phyloP scores from a whole-genome alignment of 1,140 invertebrate species.

The Aphelinus atriplicis region DNA sequence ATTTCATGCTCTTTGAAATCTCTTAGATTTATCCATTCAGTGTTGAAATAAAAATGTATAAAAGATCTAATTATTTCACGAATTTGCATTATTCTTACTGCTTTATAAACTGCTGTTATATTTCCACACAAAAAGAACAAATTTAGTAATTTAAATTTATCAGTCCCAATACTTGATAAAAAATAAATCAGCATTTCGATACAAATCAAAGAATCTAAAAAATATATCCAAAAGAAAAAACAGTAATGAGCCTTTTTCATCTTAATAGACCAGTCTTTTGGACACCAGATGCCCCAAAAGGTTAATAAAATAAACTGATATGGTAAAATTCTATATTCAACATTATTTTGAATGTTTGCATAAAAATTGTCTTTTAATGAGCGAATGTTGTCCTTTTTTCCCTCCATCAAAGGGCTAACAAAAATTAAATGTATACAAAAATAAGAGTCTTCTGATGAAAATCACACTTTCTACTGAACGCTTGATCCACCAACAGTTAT shows the following conservation, averaged over 20 bases:
- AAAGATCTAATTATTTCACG: constrained; percentile 13
- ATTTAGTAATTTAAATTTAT: constrained; percentile 7
- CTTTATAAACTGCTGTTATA: constrained; percentile 27
- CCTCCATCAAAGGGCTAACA: no score
- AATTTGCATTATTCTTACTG: neutral
- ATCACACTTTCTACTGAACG: no score
- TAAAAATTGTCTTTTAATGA: no score
- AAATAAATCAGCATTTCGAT: constrained; percentile 21
- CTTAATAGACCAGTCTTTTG: constrained; percentile 2
- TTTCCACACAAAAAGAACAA: constrained; percentile 24
- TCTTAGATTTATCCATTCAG: neutral
- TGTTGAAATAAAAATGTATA: neutral
- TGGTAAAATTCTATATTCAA: constrained; percentile 25
- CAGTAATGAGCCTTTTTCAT: neutral
- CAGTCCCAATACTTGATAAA: neutral
- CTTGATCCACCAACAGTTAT: no score
- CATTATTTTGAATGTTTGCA: neutral
- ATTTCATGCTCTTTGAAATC: neutral
- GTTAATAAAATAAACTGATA: constrained; percentile 29
- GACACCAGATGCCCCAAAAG: constrained; percentile 27
- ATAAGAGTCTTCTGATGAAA: no score
- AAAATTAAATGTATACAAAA: no score
- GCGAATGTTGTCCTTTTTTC: no score
- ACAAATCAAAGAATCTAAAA: constrained; percentile 13
- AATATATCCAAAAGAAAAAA: constrained; percentile 2